Percentiles rank a stretch among this genome's conserved stretches.
These are phyloP conservation scores for Selene dorsalis DNA, from an alignment of 2,797 vertebrate genomes.

Conservation along the genomic window DNA sequence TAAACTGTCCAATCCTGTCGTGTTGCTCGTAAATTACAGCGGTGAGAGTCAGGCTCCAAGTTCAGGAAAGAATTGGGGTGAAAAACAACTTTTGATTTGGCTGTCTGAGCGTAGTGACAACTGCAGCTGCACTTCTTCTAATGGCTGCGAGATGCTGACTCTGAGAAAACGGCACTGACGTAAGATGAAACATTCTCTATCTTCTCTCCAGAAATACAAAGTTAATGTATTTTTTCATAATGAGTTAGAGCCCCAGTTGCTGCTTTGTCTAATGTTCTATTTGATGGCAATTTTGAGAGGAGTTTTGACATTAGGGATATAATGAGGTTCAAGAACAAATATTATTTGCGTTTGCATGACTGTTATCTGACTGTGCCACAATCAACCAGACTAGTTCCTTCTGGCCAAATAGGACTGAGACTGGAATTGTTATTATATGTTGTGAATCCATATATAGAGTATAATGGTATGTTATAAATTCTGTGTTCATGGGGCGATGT, in stretches of 20 bases:
- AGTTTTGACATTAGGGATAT: background rate
- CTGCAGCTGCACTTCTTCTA: slow-evolving; percentile 40
- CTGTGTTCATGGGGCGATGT: background rate
- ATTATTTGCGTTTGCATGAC: slow-evolving; percentile 2
- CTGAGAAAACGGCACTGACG: slow-evolving; percentile 33
- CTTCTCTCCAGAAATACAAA: slow-evolving; percentile 19
- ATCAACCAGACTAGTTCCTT: background rate
- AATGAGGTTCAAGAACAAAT: slow-evolving; percentile 2
- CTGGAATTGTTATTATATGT: background rate
- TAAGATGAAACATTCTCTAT: slow-evolving; percentile 41
- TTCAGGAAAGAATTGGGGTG: slow-evolving; percentile 23
- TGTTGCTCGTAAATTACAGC: slow-evolving; percentile 46
- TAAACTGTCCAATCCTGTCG: slow-evolving; percentile 29
- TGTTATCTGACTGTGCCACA: slow-evolving; percentile 4
- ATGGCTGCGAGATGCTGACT: slow-evolving; percentile 46
- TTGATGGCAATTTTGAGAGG: background rate
- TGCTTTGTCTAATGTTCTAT: slow-evolving; percentile 2
- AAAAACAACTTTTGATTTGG: slow-evolving; percentile 50
- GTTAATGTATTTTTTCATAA: background rate
- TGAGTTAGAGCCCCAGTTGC: background rate
- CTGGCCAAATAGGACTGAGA: background rate
- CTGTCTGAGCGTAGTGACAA: slow-evolving; percentile 50
- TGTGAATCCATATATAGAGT: background rate
- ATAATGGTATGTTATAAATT: background rate
- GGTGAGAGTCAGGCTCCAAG: slow-evolving; percentile 34